Conservation (phyloP, 1,140 invertebrate genomes). For the Dendroctonus valens region DNA sequence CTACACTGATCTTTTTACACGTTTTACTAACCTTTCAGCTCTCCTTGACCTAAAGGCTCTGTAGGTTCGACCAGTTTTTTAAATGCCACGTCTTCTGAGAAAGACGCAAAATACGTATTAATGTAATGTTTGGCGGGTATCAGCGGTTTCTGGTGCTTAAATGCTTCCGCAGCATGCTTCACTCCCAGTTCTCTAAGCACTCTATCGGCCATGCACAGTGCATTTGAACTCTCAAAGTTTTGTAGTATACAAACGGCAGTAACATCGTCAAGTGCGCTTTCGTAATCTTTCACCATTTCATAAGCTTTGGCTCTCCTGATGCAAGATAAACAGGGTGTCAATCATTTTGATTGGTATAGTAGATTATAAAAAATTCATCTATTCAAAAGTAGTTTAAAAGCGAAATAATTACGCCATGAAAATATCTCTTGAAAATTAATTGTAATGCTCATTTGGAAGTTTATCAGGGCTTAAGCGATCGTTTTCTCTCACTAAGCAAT, state of each 20-base stretch:
- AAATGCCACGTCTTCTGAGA: conserved; percentile 75
- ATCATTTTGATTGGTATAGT: too few species aligned
- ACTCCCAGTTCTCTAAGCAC: conserved; percentile 78
- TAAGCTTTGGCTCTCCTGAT: conserved; percentile 75
- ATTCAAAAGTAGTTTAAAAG: too few species aligned
- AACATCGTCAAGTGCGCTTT: conserved; percentile 84
- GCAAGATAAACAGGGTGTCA: not conserved
- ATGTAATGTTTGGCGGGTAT: conserved; percentile 84
- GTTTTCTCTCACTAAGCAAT: too few species aligned
- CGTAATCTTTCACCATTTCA: conserved; percentile 75
- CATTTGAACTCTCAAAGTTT: conserved; percentile 77
- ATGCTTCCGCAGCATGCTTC: conserved; percentile 68
- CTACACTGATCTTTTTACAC: not conserved
- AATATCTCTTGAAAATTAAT: too few species aligned
- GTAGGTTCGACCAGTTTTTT: conserved; percentile 43
- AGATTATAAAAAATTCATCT: too few species aligned
- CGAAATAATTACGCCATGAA: too few species aligned
- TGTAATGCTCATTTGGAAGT: too few species aligned
- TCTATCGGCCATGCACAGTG: conserved; percentile 78
- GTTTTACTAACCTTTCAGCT: conserved; percentile 36
- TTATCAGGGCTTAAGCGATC: too few species aligned
- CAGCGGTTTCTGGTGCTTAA: conserved; percentile 65
- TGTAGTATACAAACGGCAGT: conserved; percentile 90
- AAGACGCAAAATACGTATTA: conserved; percentile 81
- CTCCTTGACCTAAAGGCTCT: conserved; percentile 43